Evolutionary conservation across 2,888 invertebrate genomes (phyloP).

Genomic region (Sminthurinus aureus): DNA sequence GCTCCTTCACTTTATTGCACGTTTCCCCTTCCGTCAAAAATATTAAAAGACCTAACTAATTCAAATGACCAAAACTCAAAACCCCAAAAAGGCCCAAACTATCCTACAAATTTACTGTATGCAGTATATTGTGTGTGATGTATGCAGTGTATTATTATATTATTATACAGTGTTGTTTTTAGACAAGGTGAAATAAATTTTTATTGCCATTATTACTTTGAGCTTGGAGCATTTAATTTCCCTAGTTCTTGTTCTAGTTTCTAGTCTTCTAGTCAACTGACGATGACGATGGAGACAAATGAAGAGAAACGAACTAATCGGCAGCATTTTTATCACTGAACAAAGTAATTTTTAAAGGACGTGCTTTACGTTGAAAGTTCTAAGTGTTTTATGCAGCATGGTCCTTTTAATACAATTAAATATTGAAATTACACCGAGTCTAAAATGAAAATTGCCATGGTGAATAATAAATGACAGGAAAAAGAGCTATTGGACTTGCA

Average conservation of each 20-base stretch:
- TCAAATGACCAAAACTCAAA: not conserved
- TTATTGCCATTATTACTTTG: not conserved
- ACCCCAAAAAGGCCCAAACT: too few relatives aligned
- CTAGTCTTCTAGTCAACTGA: not conserved
- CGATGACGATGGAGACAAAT: too few relatives aligned
- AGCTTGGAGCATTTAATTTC: not conserved
- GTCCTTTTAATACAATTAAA: not conserved
- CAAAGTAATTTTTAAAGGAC: not conserved
- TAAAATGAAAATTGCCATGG: not conserved
- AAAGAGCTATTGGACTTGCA: slow-evolving; percentile 72
- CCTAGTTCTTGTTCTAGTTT: not conserved
- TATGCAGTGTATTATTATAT: too few relatives aligned
- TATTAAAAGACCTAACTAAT: not conserved
- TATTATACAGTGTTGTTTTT: too few relatives aligned
- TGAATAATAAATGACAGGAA: not conserved
- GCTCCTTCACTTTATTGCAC: too few relatives aligned
- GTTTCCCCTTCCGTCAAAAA: not conserved
- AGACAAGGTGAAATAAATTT: too few relatives aligned
- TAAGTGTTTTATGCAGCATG: not conserved
- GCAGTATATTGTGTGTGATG: too few relatives aligned
- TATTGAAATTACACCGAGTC: not conserved
- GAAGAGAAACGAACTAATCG: not conserved
- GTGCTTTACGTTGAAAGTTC: not conserved
- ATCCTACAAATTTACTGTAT: too few relatives aligned
- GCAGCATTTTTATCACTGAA: not conserved